Evolutionary conservation across 2,888 invertebrate genomes (phyloP).

Genomic region (Acrobasis consociella): DNA sequence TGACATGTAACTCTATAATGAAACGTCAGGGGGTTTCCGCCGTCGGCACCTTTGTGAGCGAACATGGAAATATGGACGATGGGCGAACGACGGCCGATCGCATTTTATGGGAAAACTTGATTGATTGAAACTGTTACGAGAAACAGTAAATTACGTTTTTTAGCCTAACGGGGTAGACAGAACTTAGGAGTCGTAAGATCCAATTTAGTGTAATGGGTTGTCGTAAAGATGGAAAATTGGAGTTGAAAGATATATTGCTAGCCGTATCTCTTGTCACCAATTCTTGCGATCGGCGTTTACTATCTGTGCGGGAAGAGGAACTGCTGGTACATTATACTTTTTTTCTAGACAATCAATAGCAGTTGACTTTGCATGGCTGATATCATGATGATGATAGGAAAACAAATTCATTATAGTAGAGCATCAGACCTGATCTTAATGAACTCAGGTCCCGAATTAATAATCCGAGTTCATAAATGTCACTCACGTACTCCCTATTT

Average conservation of each 20-base stretch:
- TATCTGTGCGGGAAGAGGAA: too few species aligned
- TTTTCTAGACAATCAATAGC: too few species aligned
- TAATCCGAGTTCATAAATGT: constrained; percentile 1
- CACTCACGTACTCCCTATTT: background rate
- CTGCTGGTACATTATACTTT: too few species aligned
- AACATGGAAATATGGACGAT: background rate
- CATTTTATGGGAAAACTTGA: constrained; percentile 9
- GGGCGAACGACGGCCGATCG: background rate
- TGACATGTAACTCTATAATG: background rate
- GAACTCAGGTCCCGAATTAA: constrained; percentile 8
- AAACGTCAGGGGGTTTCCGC: constrained; percentile 13
- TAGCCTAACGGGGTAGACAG: too few species aligned
- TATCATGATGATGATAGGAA: too few species aligned
- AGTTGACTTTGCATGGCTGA: too few species aligned
- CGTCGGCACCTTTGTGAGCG: background rate
- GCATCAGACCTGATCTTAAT: background rate
- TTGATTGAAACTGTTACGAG: constrained; percentile 3
- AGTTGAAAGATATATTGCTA: too few species aligned
- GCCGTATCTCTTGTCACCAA: too few species aligned
- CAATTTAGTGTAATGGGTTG: too few species aligned
- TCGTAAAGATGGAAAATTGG: too few species aligned
- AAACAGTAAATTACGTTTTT: background rate
- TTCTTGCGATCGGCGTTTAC: too few species aligned
- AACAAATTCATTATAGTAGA: background rate
- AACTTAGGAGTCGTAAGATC: too few species aligned